A percentile compares a stretch with the other conserved stretches of the same genome.
Conservation (phyloP, 2,113 vertebrate species). For the Leptobrachium leishanense region DNA sequence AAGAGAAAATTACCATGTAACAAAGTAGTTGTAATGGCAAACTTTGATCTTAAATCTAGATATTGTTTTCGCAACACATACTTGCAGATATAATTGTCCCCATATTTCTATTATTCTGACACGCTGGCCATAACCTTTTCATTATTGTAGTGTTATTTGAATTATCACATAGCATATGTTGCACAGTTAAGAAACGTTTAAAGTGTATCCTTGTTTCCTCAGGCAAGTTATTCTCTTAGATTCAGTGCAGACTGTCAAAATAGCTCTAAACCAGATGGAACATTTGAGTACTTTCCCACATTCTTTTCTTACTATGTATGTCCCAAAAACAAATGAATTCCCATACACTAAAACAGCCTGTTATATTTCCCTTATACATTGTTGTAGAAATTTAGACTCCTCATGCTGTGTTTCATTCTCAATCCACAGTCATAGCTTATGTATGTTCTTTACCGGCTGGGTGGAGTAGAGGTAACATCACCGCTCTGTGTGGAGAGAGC, state of each 20-base stretch:
- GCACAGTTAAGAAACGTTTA: conserved; percentile 11
- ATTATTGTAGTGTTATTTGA: background rate
- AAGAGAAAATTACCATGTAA: too few relatives aligned
- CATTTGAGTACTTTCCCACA: conserved; percentile 9
- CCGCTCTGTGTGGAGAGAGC: too few relatives aligned
- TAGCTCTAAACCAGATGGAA: conserved; percentile 35
- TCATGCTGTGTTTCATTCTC: background rate
- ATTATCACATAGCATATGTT: background rate
- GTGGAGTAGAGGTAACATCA: too few relatives aligned
- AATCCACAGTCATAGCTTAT: too few relatives aligned
- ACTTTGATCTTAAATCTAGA: background rate
- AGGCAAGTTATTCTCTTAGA: conserved; percentile 5
- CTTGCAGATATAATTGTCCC: background rate
- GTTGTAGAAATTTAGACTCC: background rate
- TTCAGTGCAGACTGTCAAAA: conserved; percentile 10
- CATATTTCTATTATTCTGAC: background rate
- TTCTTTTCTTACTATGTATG: conserved; percentile 33
- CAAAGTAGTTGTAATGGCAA: background rate
- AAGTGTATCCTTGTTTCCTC: background rate
- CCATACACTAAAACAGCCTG: background rate
- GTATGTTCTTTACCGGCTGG: too few relatives aligned
- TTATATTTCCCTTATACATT: background rate
- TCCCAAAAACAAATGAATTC: conserved; percentile 11
- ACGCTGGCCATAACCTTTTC: background rate
- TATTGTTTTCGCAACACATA: background rate